phyloP scores from a whole-genome alignment of 2,797 vertebrate genomes.

The Thripadectes ignobilis region DNA sequence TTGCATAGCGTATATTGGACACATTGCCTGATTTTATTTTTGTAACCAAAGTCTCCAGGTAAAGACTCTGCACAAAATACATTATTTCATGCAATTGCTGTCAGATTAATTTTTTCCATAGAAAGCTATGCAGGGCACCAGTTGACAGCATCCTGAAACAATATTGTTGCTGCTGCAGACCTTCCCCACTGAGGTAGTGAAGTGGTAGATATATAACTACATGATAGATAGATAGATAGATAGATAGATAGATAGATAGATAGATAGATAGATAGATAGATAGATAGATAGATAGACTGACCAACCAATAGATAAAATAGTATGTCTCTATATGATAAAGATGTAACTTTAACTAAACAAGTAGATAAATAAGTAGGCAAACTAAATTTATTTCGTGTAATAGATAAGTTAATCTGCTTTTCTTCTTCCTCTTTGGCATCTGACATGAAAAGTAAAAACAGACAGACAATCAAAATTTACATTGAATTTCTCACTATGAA shows the following conservation, averaged over 20 bases:
- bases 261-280: too few species aligned
- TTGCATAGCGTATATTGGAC: background rate
- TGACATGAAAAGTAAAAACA: background rate
- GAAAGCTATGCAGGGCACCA: background rate
- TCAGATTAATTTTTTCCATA: background rate
- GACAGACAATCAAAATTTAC: background rate
- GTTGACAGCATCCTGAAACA: background rate
- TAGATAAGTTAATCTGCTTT: background rate
- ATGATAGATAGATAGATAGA: background rate
- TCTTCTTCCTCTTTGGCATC: background rate
- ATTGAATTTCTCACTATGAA: background rate
- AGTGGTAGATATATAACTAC: background rate
- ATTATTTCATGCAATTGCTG: background rate
- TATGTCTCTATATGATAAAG: background rate
- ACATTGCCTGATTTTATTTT: background rate
- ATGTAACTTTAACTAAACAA: background rate
- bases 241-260: background rate
- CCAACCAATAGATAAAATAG: background rate
- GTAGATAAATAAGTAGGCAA: background rate
- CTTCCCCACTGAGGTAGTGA: background rate
- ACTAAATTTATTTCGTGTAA: background rate
- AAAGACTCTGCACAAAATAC: background rate
- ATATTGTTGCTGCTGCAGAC: background rate
- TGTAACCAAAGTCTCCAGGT: background rate
- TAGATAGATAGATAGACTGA: too few species aligned